Evolutionary conservation across 2,797 vertebrate species (phyloP).

Genomic region (Eulemur albifrons): DNA sequence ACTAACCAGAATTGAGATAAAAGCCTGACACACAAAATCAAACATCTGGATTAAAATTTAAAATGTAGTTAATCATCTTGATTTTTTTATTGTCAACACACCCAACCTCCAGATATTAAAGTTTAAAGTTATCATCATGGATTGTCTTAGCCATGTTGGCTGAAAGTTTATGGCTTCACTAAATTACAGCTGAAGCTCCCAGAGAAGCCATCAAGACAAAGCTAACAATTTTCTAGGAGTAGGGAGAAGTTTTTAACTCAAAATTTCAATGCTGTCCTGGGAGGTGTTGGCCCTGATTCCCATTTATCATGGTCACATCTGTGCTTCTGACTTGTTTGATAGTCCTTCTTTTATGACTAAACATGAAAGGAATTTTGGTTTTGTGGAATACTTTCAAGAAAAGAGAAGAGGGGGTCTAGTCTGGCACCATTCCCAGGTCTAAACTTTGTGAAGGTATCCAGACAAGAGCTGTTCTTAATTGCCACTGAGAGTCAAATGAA

Average conservation of each 20-base stretch:
- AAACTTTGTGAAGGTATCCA: constrained; percentile 22
- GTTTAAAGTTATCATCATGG: constrained; percentile 11
- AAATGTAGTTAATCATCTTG: background rate
- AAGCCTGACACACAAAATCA: background rate
- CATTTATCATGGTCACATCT: constrained; percentile 56
- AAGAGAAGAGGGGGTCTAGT: background rate
- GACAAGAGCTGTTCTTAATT: constrained; percentile 63
- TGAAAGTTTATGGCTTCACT: constrained; percentile 20
- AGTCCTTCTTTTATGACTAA: constrained; percentile 61
- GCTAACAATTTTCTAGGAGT: constrained; percentile 5
- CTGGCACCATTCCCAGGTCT: constrained; percentile 65
- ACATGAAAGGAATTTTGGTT: constrained; percentile 71
- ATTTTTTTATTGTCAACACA: constrained; percentile 37
- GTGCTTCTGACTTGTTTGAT: constrained; percentile 50
- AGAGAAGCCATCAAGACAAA: constrained; percentile 2
- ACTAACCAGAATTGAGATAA: constrained; percentile 29
- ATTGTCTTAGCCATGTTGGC: background rate
- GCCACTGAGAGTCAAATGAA: constrained; percentile 61
- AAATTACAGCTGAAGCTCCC: background rate
- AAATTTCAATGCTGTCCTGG: constrained; percentile 28
- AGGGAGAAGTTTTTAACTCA: constrained; percentile 3
- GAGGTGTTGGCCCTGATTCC: background rate
- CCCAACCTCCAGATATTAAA: background rate
- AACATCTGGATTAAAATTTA: constrained; percentile 46
- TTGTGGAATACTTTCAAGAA: constrained; percentile 56